Percentiles rank a stretch among this genome's conserved stretches.
Conservation (phyloP, 2,888 invertebrate genomes). For the Nemotelus pantherinus region DNA sequence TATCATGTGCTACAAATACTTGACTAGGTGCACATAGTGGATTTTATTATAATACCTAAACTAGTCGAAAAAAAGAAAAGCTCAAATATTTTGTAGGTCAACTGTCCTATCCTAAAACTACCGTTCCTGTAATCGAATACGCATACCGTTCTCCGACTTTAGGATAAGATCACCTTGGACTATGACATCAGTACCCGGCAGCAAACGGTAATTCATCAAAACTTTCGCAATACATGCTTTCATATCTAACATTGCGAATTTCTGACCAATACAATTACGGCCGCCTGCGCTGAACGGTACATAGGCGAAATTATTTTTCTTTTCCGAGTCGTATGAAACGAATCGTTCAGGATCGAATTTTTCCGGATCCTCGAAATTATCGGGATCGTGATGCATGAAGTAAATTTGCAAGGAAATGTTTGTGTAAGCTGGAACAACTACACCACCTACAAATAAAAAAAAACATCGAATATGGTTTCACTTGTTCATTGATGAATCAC, state of each 20-base stretch:
- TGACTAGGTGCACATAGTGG: too few relatives aligned
- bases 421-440: constrained; percentile 66
- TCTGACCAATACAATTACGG: constrained; percentile 67
- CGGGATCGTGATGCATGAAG: constrained; percentile 66
- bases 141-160: constrained; percentile 19
- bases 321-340: constrained; percentile 64
- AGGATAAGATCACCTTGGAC: constrained; percentile 21
- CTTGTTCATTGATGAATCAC: neutral
- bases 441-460: constrained; percentile 58
- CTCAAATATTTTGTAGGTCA: too few relatives aligned
- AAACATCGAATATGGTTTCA: neutral
- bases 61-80: too few relatives aligned
- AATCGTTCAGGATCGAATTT: constrained; percentile 70
- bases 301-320: constrained; percentile 69
- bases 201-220: constrained; percentile 55
- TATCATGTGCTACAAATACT: too few relatives aligned
- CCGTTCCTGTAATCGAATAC: neutral
- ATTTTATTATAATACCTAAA: too few relatives aligned
- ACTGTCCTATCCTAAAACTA: too few relatives aligned
- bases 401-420: constrained; percentile 67
- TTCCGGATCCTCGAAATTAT: constrained; percentile 65
- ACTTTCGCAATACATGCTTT: constrained; percentile 57
- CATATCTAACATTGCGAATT: constrained; percentile 60
- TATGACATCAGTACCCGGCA: neutral
- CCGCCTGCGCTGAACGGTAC: constrained; percentile 71